Percentiles rank a stretch among this genome's conserved stretches.
phyloP scores from a whole-genome alignment of 1,140 invertebrate genomes.

The Aphis gossypii region DNA sequence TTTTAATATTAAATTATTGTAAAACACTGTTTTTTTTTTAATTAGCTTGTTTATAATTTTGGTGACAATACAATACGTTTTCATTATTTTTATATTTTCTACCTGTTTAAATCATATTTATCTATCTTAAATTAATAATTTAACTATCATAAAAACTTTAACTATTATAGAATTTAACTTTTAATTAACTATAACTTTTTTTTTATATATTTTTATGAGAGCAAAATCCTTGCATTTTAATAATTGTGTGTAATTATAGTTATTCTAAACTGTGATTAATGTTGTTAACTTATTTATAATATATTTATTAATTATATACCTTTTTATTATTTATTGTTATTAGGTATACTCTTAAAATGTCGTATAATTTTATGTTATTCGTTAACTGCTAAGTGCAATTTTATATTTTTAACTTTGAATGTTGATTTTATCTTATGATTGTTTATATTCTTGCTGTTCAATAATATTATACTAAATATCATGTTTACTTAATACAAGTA shows the following conservation, averaged over 20 bases:
- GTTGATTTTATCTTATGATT: not conserved
- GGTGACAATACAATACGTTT: not conserved
- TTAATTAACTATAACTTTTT: not conserved
- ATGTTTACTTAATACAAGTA: not conserved
- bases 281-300: constrained; percentile 32
- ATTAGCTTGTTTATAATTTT: not conserved
- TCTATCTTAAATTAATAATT: not conserved
- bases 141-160: not conserved
- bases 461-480: not conserved
- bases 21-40: not conserved
- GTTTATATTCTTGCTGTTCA: not conserved
- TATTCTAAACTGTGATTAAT: constrained; percentile 14
- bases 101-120: not conserved
- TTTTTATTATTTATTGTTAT: not conserved
- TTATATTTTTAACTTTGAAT: not conserved
- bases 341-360: not conserved
- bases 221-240: not conserved
- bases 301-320: not conserved
- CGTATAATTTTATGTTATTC: not conserved
- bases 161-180: not conserved
- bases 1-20: not conserved
- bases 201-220: not conserved
- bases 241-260: not conserved
- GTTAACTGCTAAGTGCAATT: not conserved
- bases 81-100: not conserved